Evolutionary conservation across 2,888 invertebrate species (phyloP), one percentile per base, ranked within the genome.

Genomic region (Troilus luridus): DNA sequence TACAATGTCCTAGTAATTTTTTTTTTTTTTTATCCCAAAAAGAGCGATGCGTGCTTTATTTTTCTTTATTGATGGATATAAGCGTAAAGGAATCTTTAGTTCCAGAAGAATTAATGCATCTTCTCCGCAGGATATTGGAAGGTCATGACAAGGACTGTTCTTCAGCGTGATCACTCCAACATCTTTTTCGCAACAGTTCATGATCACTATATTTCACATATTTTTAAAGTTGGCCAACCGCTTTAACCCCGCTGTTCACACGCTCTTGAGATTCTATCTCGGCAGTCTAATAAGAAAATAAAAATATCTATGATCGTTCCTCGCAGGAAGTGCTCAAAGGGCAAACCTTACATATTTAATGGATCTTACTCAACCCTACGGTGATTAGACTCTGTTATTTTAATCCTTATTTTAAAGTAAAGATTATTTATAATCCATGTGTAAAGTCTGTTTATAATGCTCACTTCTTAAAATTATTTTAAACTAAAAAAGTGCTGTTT

Each of bases 231-330:
- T 77, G 27, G 72, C 17, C 27, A 77, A 77, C 72, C 27, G 41
- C 72, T 77, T 41, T 85, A 85, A 85, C 85, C 85, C 56, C 85
- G n/a, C n/a, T 85, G 85, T 85, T 85, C 85, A 85, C 85, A 85
- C 85, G 85, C 85, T 58, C 85, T 85, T 85, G 56, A 85, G 85
- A 85, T 85, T 1, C 56, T 85, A 85, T 85, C 85, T 85, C 85
- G 21, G 12, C 10, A 11, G n/a, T 58, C 11, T n/a, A 85, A 85
- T 58, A 85, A 85, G 85, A 58, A 85, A 85, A 85, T 56, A 58
- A 85, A 85, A 58, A 1, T 11, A 81, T 54, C 56, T 21, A 11
- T 58, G 56, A 56, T 77, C 8, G 27, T 77, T 77, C 0, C 41
- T 77, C 72, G 27, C 72, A 77, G 72, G 72, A 77, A 77, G 72